A percentile compares a stretch with the other conserved stretches of the same genome.
These are phyloP conservation scores for Tetragonisca angustula DNA, from an alignment of 2,888 invertebrate species.

Conservation along the genomic window DNA sequence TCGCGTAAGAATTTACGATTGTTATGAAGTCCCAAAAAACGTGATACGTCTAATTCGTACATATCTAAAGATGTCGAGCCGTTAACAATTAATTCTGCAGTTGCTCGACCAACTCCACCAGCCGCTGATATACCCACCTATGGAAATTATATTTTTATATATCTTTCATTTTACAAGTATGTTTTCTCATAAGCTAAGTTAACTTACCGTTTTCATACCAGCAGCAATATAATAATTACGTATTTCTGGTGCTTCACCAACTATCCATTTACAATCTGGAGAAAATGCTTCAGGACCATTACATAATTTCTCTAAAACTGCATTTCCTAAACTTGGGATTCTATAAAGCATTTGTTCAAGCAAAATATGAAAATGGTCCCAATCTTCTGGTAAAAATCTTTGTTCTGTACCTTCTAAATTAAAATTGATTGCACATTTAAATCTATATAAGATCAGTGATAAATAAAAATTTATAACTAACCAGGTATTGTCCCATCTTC, in stretches of 20 bases:
- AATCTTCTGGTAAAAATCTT: slow-evolving; percentile 92
- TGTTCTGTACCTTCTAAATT: slow-evolving; percentile 86
- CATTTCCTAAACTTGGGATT: slow-evolving; percentile 91
- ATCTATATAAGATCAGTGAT: slow-evolving; percentile 19
- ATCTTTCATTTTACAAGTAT: not conserved
- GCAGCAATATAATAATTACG: slow-evolving; percentile 89
- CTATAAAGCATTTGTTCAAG: slow-evolving; percentile 93
- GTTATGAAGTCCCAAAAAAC: slow-evolving; percentile 96
- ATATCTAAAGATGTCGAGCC: slow-evolving; percentile 93
- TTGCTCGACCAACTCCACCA: slow-evolving; percentile 96
- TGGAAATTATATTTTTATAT: slow-evolving; percentile 22
- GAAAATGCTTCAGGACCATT: slow-evolving; percentile 98
- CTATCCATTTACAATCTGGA: slow-evolving; percentile 97
- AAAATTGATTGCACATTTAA: slow-evolving; percentile 15
- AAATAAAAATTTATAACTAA: slow-evolving; percentile 72
- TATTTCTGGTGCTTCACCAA: slow-evolving; percentile 97
- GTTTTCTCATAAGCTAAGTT: not conserved
- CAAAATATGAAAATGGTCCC: slow-evolving; percentile 97
- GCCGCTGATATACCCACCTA: slow-evolving; percentile 96
- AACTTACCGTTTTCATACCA: slow-evolving; percentile 93
- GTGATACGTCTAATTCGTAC: slow-evolving; percentile 94
- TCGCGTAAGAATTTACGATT: slow-evolving; percentile 96
- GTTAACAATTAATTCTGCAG: slow-evolving; percentile 94
- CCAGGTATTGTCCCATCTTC: slow-evolving; percentile 90
- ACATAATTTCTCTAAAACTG: slow-evolving; percentile 91